Percentiles rank a stretch among this genome's conserved stretches.
These are phyloP conservation scores for Rhizoglyphus robini DNA, from an alignment of 1,140 invertebrate genomes.

Conservation along the genomic window DNA sequence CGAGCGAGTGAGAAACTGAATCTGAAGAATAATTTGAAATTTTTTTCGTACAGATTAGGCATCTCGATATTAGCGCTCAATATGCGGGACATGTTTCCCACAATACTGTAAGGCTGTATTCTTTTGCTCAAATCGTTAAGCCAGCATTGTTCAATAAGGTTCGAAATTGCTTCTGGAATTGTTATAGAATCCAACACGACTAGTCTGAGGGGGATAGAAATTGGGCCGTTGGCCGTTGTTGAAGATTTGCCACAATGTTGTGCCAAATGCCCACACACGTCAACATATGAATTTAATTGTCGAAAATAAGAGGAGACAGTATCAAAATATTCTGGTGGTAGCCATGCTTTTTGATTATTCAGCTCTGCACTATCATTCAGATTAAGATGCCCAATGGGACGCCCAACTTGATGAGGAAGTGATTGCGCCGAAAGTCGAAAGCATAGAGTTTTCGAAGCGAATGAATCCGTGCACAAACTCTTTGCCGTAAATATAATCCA, in stretches of 20 bases:
- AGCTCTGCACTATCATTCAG: background rate
- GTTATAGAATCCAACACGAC: too few relatives aligned
- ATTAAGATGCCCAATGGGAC: slow-evolving; percentile 49
- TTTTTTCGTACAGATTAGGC: background rate
- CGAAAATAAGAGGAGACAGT: slow-evolving; percentile 39
- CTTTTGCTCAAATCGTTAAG: slow-evolving; percentile 49
- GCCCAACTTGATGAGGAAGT: slow-evolving; percentile 57
- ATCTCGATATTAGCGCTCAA: background rate
- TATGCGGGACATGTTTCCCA: slow-evolving; percentile 54
- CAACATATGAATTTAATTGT: slow-evolving; percentile 50
- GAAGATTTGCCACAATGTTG: slow-evolving; percentile 80
- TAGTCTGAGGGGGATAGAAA: slow-evolving; percentile 73
- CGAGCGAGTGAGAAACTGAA: background rate
- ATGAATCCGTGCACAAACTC: slow-evolving; percentile 70
- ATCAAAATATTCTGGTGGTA: slow-evolving; percentile 24
- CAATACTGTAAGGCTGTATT: slow-evolving; percentile 60
- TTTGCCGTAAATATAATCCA: slow-evolving; percentile 64
- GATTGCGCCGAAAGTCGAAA: slow-evolving; percentile 45
- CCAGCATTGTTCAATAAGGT: slow-evolving; percentile 79
- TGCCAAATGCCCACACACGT: slow-evolving; percentile 77
- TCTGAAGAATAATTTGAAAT: background rate
- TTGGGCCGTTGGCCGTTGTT: slow-evolving; percentile 55
- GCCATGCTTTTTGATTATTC: slow-evolving; percentile 19
- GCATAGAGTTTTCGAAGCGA: slow-evolving; percentile 67
- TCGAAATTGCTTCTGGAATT: slow-evolving; percentile 61